phyloP scores from a whole-genome alignment of 2,888 invertebrate genomes.

The Odontocerum albicorne region DNA sequence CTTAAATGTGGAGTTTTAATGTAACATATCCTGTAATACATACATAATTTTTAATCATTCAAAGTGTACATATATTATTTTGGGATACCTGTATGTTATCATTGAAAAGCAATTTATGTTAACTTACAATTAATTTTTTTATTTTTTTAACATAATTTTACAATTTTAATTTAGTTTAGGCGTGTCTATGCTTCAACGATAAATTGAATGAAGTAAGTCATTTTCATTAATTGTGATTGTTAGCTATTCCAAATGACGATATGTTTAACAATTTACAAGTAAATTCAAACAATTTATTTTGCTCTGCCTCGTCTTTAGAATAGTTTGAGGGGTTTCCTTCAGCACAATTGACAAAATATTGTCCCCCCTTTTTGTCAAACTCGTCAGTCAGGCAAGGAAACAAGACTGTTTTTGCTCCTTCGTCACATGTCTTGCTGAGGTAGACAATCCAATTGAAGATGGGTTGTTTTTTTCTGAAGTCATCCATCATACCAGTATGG shows the following conservation, averaged over 20 bases:
- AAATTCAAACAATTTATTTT: constrained; percentile 66
- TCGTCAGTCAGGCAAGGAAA: constrained; percentile 74
- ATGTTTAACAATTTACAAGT: constrained; percentile 13
- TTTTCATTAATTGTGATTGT: no score
- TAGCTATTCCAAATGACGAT: constrained; percentile 13
- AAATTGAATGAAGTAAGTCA: no score
- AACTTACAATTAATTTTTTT: no score
- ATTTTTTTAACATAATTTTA: no score
- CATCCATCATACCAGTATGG: constrained; percentile 13
- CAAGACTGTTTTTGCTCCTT: constrained; percentile 79
- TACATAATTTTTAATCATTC: no score
- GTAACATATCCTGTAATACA: no score
- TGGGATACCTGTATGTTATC: no score
- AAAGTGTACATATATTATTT: no score
- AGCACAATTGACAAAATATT: constrained; percentile 78
- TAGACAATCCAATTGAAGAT: constrained; percentile 48
- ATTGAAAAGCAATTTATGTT: no score
- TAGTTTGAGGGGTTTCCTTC: constrained; percentile 58
- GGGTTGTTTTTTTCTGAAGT: background rate
- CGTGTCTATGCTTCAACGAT: no score
- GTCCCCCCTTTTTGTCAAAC: constrained; percentile 75
- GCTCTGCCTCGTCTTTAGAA: constrained; percentile 60
- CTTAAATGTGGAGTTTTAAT: no score
- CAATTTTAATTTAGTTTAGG: no score
- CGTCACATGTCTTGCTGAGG: constrained; percentile 77